Conservation (phyloP, 2,888 invertebrate genomes). For the Trachelus iudaicus region DNA sequence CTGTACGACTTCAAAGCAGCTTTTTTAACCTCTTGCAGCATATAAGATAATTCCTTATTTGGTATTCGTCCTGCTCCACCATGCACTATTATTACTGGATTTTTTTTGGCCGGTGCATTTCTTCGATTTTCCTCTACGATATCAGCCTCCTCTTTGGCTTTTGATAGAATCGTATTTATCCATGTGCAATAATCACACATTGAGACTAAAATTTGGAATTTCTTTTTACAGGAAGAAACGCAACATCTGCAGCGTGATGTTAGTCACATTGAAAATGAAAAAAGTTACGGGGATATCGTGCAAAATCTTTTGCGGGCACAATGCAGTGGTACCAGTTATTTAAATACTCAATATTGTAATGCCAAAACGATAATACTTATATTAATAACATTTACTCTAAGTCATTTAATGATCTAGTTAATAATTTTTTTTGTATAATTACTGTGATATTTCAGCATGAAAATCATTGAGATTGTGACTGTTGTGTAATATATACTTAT, state of each 20-base stretch:
- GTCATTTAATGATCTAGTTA: neutral
- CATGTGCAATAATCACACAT: conserved; percentile 53
- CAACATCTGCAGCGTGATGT: conserved; percentile 38
- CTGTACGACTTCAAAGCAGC: conserved; percentile 40
- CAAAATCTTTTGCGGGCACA: conserved; percentile 17
- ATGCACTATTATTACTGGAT: conserved; percentile 44
- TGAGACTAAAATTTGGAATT: neutral
- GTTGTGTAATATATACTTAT: neutral
- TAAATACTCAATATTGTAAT: neutral
- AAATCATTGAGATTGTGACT: neutral
- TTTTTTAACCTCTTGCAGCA: conserved; percentile 35
- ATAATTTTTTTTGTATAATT: neutral
- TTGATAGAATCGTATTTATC: conserved; percentile 34
- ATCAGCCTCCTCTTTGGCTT: conserved; percentile 13
- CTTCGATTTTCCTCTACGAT: neutral
- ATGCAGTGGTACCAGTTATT: neutral
- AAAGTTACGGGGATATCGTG: conserved; percentile 37
- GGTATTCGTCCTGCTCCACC: conserved; percentile 33
- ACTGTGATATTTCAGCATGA: neutral
- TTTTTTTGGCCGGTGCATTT: conserved; percentile 21
- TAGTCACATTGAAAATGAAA: conserved; percentile 16
- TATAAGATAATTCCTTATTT: conserved; percentile 13
- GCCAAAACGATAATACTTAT: neutral
- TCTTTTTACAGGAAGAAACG: conserved; percentile 35
- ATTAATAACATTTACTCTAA: neutral